These are phyloP conservation scores for Anguilla rostrata DNA, from an alignment of 2,113 vertebrate species.

Conservation along the genomic window DNA sequence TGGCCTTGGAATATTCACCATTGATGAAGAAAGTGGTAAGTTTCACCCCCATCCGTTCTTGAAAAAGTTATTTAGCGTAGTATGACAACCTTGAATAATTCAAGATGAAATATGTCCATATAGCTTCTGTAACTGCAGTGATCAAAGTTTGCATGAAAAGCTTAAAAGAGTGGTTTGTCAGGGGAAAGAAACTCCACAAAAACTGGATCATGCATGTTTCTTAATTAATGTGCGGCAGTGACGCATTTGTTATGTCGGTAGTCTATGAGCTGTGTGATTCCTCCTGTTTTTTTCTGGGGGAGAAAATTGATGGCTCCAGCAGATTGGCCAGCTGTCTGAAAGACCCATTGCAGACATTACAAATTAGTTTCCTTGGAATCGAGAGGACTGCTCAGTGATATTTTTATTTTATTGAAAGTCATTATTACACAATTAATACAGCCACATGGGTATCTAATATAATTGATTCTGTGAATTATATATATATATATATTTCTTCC, in stretches of 20 bases:
- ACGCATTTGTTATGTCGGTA: neutral
- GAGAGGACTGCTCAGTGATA: constrained; percentile 44
- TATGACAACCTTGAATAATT: neutral
- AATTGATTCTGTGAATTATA: neutral
- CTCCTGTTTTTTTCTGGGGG: constrained; percentile 45
- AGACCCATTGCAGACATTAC: constrained; percentile 61
- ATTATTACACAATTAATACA: neutral
- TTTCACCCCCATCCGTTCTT: constrained; percentile 32
- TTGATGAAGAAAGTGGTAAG: constrained; percentile 94
- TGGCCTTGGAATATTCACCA: constrained; percentile 88
- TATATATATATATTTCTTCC: neutral
- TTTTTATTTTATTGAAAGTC: constrained; percentile 9
- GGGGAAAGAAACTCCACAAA: neutral
- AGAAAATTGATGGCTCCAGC: constrained; percentile 50
- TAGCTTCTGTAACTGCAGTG: neutral
- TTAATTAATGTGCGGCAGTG: neutral
- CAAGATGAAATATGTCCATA: neutral
- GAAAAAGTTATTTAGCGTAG: neutral
- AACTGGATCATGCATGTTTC: neutral
- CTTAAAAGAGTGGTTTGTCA: neutral
- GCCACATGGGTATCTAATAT: neutral
- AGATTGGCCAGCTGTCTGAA: constrained; percentile 65
- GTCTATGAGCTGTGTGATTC: constrained; percentile 50
- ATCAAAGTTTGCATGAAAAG: neutral
- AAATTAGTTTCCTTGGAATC: constrained; percentile 51